phyloP scores from a whole-genome alignment of 2,113 vertebrate species.

The Miniopterus natalensis region DNA sequence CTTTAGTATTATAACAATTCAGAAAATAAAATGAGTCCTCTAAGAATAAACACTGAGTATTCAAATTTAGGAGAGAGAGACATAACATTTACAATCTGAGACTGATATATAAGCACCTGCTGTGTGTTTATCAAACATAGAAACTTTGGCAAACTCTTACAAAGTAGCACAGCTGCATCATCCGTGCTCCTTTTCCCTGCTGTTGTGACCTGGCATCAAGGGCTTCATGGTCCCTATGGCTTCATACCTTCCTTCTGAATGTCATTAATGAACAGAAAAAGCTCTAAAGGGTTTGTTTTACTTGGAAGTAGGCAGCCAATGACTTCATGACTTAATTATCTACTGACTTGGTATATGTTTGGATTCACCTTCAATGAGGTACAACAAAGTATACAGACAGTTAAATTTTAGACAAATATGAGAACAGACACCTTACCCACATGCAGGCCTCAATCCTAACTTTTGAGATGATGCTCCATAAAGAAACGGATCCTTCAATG shows the following conservation, averaged over 20 bases:
- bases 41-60: conserved; percentile 45
- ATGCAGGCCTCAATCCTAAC: conserved; percentile 99
- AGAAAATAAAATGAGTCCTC: conserved; percentile 50
- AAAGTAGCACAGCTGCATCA: neutral
- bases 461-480: conserved; percentile 99
- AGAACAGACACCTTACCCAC: conserved; percentile 93
- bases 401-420: neutral
- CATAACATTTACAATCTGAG: conserved; percentile 10
- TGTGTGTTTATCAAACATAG: neutral
- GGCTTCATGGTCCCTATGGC: neutral
- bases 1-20: conserved; percentile 4
- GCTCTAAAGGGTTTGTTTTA: neutral
- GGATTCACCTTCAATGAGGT: neutral
- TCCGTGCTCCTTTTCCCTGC: neutral
- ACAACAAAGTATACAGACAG: neutral
- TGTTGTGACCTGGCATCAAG: neutral
- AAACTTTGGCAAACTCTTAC: neutral
- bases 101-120: neutral
- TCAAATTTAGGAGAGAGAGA: conserved; percentile 43
- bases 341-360: neutral
- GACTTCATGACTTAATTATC: conserved; percentile 27
- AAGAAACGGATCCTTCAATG: conserved; percentile 90
- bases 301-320: neutral
- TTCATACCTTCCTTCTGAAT: conserved; percentile 26
- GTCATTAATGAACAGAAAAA: neutral